phyloP scores from a whole-genome alignment of 2,888 invertebrate species.

The Synanthedon vespiformis region DNA sequence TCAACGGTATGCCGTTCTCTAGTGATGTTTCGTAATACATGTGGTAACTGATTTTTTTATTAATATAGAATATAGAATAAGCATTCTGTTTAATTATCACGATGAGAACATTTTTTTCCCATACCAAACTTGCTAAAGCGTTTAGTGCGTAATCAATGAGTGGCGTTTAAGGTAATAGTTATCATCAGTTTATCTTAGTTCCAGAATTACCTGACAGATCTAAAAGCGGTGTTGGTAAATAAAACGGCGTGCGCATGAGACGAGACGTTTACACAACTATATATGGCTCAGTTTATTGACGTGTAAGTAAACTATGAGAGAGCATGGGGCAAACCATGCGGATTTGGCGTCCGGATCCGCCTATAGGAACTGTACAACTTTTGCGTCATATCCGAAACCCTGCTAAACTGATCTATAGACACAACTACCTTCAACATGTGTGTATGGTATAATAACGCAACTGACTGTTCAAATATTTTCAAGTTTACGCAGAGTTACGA shows the following conservation, averaged over 20 bases:
- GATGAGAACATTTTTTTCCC: too few relatives aligned
- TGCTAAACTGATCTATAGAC: neutral
- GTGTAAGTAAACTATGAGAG: conserved; percentile 32
- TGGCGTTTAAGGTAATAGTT: too few relatives aligned
- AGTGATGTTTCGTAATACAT: too few relatives aligned
- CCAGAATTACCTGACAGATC: neutral
- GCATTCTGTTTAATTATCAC: too few relatives aligned
- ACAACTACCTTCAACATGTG: too few relatives aligned
- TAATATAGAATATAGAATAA: too few relatives aligned
- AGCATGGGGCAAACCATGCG: conserved; percentile 23
- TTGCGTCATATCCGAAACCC: conserved; percentile 28
- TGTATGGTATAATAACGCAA: conserved; percentile 1
- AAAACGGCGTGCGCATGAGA: conserved; percentile 6
- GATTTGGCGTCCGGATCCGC: conserved; percentile 28
- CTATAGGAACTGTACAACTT: conserved; percentile 14
- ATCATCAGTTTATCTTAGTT: too few relatives aligned
- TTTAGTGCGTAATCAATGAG: too few relatives aligned
- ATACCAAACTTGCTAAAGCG: too few relatives aligned
- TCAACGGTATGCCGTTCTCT: too few relatives aligned
- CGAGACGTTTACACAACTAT: conserved; percentile 11
- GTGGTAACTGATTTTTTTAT: too few relatives aligned
- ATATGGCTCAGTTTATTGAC: conserved; percentile 16
- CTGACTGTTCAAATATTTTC: conserved; percentile 13
- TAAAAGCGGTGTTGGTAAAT: conserved; percentile 14
- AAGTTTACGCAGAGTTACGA: conserved; percentile 11